Conservation (phyloP, 2,888 invertebrate genomes). For the Empis livida region DNA sequence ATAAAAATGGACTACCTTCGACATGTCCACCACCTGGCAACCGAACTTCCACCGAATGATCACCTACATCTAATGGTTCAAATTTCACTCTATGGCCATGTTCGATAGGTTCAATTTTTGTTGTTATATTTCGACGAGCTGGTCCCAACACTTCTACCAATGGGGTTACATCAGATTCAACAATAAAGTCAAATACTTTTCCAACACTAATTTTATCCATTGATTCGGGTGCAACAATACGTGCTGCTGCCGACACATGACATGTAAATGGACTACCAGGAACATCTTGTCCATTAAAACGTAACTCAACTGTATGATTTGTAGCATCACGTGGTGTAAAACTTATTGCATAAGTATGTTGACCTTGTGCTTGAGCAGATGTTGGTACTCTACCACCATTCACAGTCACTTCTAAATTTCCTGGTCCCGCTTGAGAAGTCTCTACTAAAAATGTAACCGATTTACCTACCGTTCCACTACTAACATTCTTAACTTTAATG, state of each 20-base stretch:
- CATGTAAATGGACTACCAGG: slow-evolving; percentile 54
- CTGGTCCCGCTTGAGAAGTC: slow-evolving; percentile 95
- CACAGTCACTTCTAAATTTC: slow-evolving; percentile 95
- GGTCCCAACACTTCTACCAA: slow-evolving; percentile 70
- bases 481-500: slow-evolving; percentile 85
- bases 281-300: slow-evolving; percentile 93
- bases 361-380: slow-evolving; percentile 91
- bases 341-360: slow-evolving; percentile 91
- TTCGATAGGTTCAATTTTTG: slow-evolving; percentile 38
- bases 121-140: slow-evolving; percentile 55
- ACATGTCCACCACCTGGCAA: slow-evolving; percentile 61
- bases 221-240: slow-evolving; percentile 70
- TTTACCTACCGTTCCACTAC: slow-evolving; percentile 76
- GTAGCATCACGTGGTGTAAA: slow-evolving; percentile 89
- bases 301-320: slow-evolving; percentile 83
- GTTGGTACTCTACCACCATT: slow-evolving; percentile 96
- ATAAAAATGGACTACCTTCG: slow-evolving; percentile 88
- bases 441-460: slow-evolving; percentile 91
- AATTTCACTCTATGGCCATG: slow-evolving; percentile 50
- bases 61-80: slow-evolving; percentile 81
- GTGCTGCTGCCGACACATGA: slow-evolving; percentile 60
- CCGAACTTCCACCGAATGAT: slow-evolving; percentile 75
- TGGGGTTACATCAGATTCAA: slow-evolving; percentile 74
- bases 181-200: slow-evolving; percentile 67
- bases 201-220: slow-evolving; percentile 85